Percentiles rank a stretch among this genome's conserved stretches.
Conservation (phyloP, 2,113 vertebrate species). For the Chionodraco myersi region DNA sequence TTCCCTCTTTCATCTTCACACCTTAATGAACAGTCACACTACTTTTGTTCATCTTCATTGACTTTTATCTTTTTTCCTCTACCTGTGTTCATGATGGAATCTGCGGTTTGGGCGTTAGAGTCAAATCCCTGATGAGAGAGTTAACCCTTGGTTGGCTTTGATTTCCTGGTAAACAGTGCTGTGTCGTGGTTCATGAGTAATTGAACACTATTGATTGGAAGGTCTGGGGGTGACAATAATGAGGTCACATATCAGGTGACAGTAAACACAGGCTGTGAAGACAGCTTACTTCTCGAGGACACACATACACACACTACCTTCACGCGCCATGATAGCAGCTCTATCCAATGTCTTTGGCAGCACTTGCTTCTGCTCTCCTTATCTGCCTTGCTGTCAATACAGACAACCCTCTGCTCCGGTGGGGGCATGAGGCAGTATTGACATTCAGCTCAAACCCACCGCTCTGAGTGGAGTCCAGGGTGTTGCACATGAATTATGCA, state of each 20-base stretch:
- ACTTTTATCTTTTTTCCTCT: conserved; percentile 46
- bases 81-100: conserved; percentile 31
- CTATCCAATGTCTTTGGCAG: conserved; percentile 71
- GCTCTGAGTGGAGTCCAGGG: conserved; percentile 81
- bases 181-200: conserved; percentile 78
- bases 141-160: conserved; percentile 63
- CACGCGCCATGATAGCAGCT: conserved; percentile 58
- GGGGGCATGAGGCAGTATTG: conserved; percentile 81
- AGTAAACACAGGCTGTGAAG: conserved; percentile 72
- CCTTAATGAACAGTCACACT: conserved; percentile 71
- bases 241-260: conserved; percentile 76
- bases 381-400: conserved; percentile 78
- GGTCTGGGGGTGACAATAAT: conserved; percentile 79
- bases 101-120: conserved; percentile 39
- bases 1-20: conserved; percentile 72
- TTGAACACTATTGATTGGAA: conserved; percentile 79
- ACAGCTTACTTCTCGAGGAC: conserved; percentile 42
- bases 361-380: conserved; percentile 70
- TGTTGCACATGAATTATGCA: conserved; percentile 86
- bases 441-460: conserved; percentile 84
- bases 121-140: conserved; percentile 59
- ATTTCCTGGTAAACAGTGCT: conserved; percentile 58
- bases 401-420: conserved; percentile 73
- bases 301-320: conserved; percentile 36
- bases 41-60: conserved; percentile 51